These are phyloP conservation scores for Lepidostoma basale DNA, from an alignment of 1,140 invertebrate species.

Conservation along the genomic window DNA sequence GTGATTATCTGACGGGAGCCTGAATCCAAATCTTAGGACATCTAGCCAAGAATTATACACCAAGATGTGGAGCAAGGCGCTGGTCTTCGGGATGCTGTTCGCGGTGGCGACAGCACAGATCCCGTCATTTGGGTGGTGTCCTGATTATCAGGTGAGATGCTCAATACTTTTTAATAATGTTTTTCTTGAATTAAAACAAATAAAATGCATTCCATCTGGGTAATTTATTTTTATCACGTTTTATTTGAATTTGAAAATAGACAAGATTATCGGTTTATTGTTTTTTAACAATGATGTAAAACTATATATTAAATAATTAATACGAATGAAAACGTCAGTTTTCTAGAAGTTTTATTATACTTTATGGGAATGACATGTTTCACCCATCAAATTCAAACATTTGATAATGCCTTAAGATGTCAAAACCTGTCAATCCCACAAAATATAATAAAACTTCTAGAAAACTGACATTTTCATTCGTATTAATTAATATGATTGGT, in stretches of 20 bases:
- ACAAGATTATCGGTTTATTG: background rate
- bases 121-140: slow-evolving; percentile 59
- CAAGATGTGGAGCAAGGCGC: slow-evolving; percentile 54
- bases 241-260: background rate
- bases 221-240: background rate
- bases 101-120: slow-evolving; percentile 55
- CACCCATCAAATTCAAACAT: no score
- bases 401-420: no score
- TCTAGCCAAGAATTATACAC: background rate
- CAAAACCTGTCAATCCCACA: no score
- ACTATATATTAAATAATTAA: no score
- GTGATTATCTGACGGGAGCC: background rate
- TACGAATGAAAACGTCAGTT: no score
- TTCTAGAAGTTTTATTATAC: no score
- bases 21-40: background rate
- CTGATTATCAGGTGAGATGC: slow-evolving; percentile 57
- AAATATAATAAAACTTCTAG: no score
- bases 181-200: background rate
- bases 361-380: no score
- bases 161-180: slow-evolving; percentile 18
- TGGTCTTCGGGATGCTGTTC: slow-evolving; percentile 51
- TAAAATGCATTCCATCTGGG: background rate
- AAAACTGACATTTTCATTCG: no score
- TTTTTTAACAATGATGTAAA: no score
- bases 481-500: no score